Evolutionary conservation across 2,888 invertebrate genomes (phyloP).

Genomic region (Barypeithes pellucidus): DNA sequence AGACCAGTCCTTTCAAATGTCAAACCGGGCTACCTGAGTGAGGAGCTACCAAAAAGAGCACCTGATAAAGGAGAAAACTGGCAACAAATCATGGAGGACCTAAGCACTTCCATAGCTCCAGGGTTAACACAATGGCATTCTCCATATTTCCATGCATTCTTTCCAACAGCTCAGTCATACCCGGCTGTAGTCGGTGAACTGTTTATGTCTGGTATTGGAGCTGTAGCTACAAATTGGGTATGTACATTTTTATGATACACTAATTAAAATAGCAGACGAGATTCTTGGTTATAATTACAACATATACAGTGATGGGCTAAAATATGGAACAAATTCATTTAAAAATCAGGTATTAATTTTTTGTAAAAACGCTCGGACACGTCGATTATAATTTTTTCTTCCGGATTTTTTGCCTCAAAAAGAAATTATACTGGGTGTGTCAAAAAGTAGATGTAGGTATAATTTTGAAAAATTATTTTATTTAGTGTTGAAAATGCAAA

Average conservation of each 20-base stretch:
- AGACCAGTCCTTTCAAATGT: slow-evolving; percentile 90
- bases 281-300: too few relatives aligned
- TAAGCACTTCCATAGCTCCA: slow-evolving; percentile 90
- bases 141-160: slow-evolving; percentile 94
- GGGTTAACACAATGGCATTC: slow-evolving; percentile 97
- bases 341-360: too few relatives aligned
- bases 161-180: slow-evolving; percentile 89
- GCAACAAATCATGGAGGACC: slow-evolving; percentile 87
- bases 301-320: too few relatives aligned
- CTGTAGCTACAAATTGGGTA: slow-evolving; percentile 62
- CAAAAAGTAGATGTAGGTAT: too few relatives aligned
- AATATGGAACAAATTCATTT: too few relatives aligned
- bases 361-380: too few relatives aligned
- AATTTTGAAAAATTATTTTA: too few relatives aligned
- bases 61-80: slow-evolving; percentile 90
- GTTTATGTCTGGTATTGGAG: slow-evolving; percentile 62
- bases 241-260: slow-evolving; percentile 24
- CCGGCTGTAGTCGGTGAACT: slow-evolving; percentile 87
- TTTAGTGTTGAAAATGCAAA: too few relatives aligned
- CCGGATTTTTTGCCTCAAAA: too few relatives aligned
- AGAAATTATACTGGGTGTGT: too few relatives aligned
- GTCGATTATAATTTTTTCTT: too few relatives aligned
- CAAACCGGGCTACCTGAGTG: slow-evolving; percentile 90
- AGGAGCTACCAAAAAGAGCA: slow-evolving; percentile 84
- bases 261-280: too few relatives aligned